Percentiles rank a stretch among this genome's conserved stretches.
Evolutionary conservation across 2,888 invertebrate genomes (phyloP).

Genomic region (Drosophila sordidula): DNA sequence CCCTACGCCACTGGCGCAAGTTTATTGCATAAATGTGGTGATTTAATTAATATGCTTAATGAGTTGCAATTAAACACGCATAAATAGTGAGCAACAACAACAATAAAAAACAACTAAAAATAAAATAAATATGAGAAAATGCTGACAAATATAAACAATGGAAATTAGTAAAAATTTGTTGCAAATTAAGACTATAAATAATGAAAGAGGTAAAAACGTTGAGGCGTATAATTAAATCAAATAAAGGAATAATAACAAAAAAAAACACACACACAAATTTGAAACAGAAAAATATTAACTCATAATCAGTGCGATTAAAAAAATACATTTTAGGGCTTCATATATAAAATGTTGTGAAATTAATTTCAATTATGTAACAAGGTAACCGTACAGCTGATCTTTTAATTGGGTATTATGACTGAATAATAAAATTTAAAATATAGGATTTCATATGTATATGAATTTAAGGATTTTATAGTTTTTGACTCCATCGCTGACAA

Average conservation of each 20-base stretch:
- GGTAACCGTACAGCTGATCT: too few species aligned
- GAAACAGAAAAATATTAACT: not conserved
- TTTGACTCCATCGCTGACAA: not conserved
- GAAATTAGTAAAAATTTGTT: slow-evolving; percentile 66
- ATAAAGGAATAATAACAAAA: slow-evolving; percentile 9
- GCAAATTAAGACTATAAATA: slow-evolving; percentile 60
- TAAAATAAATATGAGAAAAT: slow-evolving; percentile 31
- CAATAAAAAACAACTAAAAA: slow-evolving; percentile 24
- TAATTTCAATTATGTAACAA: too few species aligned
- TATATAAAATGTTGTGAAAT: not conserved
- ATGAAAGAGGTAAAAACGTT: slow-evolving; percentile 25
- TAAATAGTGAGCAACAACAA: slow-evolving; percentile 50
- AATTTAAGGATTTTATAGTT: too few species aligned
- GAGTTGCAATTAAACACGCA: slow-evolving; percentile 78
- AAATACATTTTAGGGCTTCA: not conserved
- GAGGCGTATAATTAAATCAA: slow-evolving; percentile 39
- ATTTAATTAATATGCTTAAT: slow-evolving; percentile 81
- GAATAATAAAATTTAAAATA: too few species aligned
- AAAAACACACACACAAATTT: not conserved
- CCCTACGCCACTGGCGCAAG: slow-evolving; percentile 18
- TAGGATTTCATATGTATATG: too few species aligned
- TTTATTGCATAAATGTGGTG: slow-evolving; percentile 76
- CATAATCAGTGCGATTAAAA: slow-evolving; percentile 4
- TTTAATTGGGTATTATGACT: too few species aligned
- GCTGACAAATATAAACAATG: slow-evolving; percentile 62